Percentiles rank a stretch among this genome's conserved stretches.
Conservation (phyloP, 2,113 vertebrate genomes). For the Brevimyrus niger region DNA sequence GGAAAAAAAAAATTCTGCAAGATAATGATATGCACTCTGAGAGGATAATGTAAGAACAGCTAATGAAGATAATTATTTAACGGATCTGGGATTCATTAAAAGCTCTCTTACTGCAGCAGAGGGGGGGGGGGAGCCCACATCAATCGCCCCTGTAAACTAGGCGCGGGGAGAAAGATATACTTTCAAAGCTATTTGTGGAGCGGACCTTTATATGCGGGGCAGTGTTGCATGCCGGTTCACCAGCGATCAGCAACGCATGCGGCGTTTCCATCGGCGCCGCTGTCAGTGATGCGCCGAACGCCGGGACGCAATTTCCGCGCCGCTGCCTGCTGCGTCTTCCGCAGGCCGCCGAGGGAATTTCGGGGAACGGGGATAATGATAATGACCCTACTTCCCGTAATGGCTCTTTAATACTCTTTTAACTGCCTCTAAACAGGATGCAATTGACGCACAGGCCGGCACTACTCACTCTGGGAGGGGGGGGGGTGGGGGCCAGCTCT, state of each 20-base stretch:
- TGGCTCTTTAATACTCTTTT: conserved; percentile 26
- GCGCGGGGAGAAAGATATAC: background rate
- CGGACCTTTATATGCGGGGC: background rate
- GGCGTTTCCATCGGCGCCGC: background rate
- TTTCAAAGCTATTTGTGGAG: background rate
- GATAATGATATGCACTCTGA: conserved; percentile 20
- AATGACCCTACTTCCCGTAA: conserved; percentile 20
- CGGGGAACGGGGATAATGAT: conserved; percentile 17
- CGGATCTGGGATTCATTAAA: conserved; percentile 24
- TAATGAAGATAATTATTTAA: conserved; percentile 32
- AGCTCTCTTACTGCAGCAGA: background rate
- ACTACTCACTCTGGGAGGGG: background rate
- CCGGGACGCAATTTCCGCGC: background rate
- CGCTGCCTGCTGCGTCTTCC: background rate
- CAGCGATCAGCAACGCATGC: background rate
- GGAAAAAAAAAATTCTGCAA: background rate
- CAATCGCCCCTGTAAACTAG: background rate
- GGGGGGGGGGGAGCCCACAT: background rate
- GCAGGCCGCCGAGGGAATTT: conserved; percentile 9
- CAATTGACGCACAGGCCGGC: background rate
- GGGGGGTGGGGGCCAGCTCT: background rate
- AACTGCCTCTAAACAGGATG: conserved; percentile 20
- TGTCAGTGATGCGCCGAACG: background rate
- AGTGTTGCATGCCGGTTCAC: background rate
- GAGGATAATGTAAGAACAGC: conserved; percentile 24